phyloP scores from a whole-genome alignment of 2,888 invertebrate genomes.

The Lochmaea crataegi region DNA sequence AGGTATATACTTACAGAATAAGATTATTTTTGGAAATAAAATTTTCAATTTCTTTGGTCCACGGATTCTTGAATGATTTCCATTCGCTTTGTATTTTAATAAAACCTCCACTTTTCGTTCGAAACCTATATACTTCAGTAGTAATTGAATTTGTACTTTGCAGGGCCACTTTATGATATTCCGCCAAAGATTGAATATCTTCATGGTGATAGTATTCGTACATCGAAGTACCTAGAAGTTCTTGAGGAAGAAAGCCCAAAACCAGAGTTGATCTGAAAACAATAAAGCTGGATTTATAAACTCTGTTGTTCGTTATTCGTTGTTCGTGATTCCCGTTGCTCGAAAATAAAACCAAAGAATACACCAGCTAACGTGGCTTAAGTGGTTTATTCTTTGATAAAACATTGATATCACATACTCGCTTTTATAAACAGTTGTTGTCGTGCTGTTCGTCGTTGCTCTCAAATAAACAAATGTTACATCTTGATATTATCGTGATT shows the following conservation, averaged over 20 bases:
- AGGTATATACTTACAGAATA: conserved; percentile 69
- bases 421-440: no score
- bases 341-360: no score
- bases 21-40: conserved; percentile 88
- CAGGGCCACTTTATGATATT: conserved; percentile 84
- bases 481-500: no score
- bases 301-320: no score
- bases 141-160: conserved; percentile 72
- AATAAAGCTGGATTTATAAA: no score
- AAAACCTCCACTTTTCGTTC: conserved; percentile 81
- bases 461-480: no score
- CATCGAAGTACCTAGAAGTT: conserved; percentile 90
- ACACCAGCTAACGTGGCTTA: no score
- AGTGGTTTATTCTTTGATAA: no score
- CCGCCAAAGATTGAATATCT: conserved; percentile 82
- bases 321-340: no score
- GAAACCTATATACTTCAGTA: conserved; percentile 82
- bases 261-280: conserved; percentile 83
- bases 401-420: no score
- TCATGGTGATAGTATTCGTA: conserved; percentile 92
- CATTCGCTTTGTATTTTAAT: conserved; percentile 84
- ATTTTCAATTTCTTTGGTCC: conserved; percentile 95
- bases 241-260: conserved; percentile 92
- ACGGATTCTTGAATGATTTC: conserved; percentile 92
- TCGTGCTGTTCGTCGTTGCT: no score